Percentiles rank a stretch among this genome's conserved stretches.
Evolutionary conservation across 1,140 invertebrate genomes (phyloP).

Genomic region (Steinernema khuongi): DNA sequence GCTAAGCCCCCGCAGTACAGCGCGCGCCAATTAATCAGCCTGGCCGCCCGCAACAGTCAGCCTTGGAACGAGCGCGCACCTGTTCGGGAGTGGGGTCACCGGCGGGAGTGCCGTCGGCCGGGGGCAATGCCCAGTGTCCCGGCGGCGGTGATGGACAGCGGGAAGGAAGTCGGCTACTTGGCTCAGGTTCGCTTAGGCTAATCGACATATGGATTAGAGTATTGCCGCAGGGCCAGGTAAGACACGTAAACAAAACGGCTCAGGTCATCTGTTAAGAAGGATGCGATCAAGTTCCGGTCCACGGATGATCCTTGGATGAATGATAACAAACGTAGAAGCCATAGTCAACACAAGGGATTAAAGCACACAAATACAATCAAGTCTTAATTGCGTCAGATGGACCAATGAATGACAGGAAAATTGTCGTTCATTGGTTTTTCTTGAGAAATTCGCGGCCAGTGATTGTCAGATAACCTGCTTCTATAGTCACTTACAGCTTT

Average conservation of each 20-base stretch:
- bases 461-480: too few species aligned
- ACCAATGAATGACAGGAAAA: too few species aligned
- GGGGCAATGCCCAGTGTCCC: background rate
- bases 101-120: background rate
- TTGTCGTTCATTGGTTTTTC: too few species aligned
- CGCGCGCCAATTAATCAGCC: slow-evolving; percentile 1
- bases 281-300: too few species aligned
- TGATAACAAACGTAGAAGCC: too few species aligned
- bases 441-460: too few species aligned
- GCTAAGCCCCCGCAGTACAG: background rate
- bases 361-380: too few species aligned
- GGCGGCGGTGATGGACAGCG: background rate
- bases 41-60: background rate
- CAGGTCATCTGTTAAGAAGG: too few species aligned
- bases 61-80: background rate
- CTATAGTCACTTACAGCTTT: too few species aligned
- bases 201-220: background rate
- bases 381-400: too few species aligned
- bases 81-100: slow-evolving; percentile 9
- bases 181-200: background rate
- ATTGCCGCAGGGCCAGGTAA: background rate
- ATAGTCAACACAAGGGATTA: too few species aligned
- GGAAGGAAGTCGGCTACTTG: background rate
- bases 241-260: background rate
- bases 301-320: too few species aligned